phyloP scores from a whole-genome alignment of 1,140 invertebrate genomes.

The Nasonia vitripennis region DNA sequence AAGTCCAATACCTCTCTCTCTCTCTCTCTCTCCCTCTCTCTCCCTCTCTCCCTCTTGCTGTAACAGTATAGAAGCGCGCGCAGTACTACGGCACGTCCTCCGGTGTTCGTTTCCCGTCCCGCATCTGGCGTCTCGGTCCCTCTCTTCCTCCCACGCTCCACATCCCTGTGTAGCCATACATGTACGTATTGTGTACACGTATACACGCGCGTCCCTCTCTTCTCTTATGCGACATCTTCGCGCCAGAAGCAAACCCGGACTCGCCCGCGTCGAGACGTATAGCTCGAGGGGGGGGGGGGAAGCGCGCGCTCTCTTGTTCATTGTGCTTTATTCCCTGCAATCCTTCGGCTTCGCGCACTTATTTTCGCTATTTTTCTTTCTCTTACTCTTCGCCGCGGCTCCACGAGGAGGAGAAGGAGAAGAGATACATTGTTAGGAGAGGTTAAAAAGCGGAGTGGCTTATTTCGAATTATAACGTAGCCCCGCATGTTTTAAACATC shows the following conservation, averaged over 20 bases:
- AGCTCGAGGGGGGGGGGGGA: not conserved
- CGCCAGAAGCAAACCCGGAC: constrained; percentile 50
- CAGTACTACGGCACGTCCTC: not conserved
- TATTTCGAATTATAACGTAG: constrained; percentile 5
- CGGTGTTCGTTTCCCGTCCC: constrained; percentile 18
- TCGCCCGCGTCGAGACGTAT: not conserved
- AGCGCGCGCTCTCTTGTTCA: not conserved
- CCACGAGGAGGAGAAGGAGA: not conserved
- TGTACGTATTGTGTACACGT: not conserved
- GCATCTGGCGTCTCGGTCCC: not conserved
- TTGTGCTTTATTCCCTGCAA: constrained; percentile 9
- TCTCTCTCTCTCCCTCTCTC: not conserved
- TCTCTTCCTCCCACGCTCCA: not conserved
- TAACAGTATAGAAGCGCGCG: not conserved
- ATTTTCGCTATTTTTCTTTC: constrained; percentile 32
- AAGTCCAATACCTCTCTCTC: constrained; percentile 40
- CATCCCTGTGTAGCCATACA: not conserved
- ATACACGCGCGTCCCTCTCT: not conserved
- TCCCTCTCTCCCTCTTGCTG: not conserved
- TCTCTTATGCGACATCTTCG: constrained; percentile 48
- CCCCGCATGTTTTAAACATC: not conserved
- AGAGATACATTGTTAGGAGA: constrained; percentile 7
- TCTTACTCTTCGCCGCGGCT: not conserved
- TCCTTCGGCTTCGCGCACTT: not conserved
- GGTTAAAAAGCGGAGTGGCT: constrained; percentile 16